Evolutionary conservation across 2,888 invertebrate genomes (phyloP).

Genomic region (Temnothorax ravouxi): DNA sequence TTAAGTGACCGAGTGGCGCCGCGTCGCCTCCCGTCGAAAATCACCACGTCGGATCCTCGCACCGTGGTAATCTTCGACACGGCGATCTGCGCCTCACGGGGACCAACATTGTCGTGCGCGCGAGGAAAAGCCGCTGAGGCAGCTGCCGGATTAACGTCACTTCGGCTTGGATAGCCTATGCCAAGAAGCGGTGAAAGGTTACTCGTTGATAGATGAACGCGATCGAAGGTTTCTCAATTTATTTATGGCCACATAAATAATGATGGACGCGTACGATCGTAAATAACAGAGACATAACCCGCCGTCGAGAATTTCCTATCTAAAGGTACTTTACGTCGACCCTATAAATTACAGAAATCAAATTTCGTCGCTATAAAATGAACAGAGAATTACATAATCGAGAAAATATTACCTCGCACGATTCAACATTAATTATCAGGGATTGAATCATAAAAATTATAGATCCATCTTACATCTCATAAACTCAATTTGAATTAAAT

Average conservation of each 20-base stretch:
- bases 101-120: constrained; percentile 29
- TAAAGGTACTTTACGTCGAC: constrained; percentile 16
- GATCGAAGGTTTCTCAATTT: constrained; percentile 47
- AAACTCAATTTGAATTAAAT: background rate
- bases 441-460: background rate
- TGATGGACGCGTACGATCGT: constrained; percentile 31
- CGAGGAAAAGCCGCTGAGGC: constrained; percentile 33
- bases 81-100: constrained; percentile 37
- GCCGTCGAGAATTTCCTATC: constrained; percentile 35
- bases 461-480: background rate
- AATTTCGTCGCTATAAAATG: constrained; percentile 8
- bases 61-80: constrained; percentile 52
- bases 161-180: constrained; percentile 16
- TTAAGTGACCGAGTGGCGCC: constrained; percentile 70
- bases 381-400: constrained; percentile 33
- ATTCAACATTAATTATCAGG: background rate
- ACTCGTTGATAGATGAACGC: constrained; percentile 42
- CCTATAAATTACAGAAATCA: constrained; percentile 39
- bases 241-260: constrained; percentile 49
- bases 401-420: constrained; percentile 2
- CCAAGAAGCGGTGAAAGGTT: constrained; percentile 50
- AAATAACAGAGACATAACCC: constrained; percentile 39
- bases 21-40: constrained; percentile 37
- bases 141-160: constrained; percentile 56
- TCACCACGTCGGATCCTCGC: constrained; percentile 35